A percentile compares a stretch with the other conserved stretches of the same genome.
Evolutionary conservation across 2,797 vertebrate genomes (phyloP).

Genomic region (Gallinago stenura): DNA sequence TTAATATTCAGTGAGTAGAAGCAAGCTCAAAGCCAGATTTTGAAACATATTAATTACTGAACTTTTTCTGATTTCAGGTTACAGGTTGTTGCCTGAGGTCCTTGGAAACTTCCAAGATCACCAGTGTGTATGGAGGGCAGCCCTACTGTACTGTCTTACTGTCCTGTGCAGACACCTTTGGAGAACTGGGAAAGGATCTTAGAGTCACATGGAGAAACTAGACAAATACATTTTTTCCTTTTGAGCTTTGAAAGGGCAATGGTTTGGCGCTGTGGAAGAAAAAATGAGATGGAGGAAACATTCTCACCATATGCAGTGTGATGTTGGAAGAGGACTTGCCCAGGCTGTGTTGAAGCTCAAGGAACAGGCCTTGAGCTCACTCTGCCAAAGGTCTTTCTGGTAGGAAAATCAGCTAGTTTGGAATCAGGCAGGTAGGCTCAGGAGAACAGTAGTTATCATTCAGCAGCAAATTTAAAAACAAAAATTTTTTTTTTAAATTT

Average conservation of each 20-base stretch:
- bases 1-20: not conserved
- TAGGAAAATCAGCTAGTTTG: not conserved
- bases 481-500: not conserved
- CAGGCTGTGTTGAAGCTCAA: not conserved
- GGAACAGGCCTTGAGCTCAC: not conserved
- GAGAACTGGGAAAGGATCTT: not conserved
- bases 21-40: not conserved
- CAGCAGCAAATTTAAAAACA: not conserved
- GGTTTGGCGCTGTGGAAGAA: not conserved
- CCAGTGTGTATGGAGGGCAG: not conserved
- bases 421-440: not conserved
- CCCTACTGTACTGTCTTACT: not conserved
- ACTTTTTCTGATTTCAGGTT: not conserved
- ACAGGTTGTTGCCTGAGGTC: not conserved
- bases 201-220: not conserved
- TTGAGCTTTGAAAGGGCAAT: not conserved
- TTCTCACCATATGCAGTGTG: rapidly evolving
- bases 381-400: not conserved
- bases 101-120: not conserved
- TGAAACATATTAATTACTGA: not conserved
- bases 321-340: not conserved
- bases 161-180: not conserved
- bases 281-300: not conserved
- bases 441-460: not conserved
- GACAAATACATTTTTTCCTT: not conserved